These are phyloP conservation scores for Cheilosia impressa DNA, from an alignment of 2,888 invertebrate genomes.

Conservation along the genomic window DNA sequence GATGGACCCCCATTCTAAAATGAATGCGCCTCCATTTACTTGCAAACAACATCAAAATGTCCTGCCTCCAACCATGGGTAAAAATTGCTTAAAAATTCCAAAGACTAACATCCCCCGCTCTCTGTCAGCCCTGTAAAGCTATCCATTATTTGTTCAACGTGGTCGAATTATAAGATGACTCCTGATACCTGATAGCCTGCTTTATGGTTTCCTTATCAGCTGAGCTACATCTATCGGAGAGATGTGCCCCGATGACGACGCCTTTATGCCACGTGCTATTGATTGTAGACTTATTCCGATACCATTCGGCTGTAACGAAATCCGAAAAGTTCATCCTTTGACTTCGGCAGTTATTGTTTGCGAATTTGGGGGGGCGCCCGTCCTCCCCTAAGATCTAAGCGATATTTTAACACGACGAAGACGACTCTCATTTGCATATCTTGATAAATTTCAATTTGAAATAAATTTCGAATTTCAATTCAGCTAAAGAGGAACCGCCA, in stretches of 20 bases:
- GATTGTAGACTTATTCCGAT: background rate
- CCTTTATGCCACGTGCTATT: conserved; percentile 4
- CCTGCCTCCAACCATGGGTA: too few relatives aligned
- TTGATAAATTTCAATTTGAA: conserved; percentile 67
- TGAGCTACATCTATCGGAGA: too few relatives aligned
- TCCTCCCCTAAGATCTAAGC: conserved; percentile 3
- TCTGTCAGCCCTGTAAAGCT: too few relatives aligned
- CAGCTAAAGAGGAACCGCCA: conserved; percentile 9
- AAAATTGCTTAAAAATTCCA: too few relatives aligned
- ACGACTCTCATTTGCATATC: conserved; percentile 56
- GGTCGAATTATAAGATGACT: too few relatives aligned
- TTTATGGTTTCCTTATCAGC: too few relatives aligned
- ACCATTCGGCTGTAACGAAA: background rate
- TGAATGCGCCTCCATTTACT: too few relatives aligned
- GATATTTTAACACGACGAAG: conserved; percentile 24
- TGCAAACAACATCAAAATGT: too few relatives aligned
- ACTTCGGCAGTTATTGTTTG: conserved; percentile 21
- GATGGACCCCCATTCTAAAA: too few relatives aligned
- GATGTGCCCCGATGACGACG: background rate
- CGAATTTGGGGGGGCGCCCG: conserved; percentile 4
- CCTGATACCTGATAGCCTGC: too few relatives aligned
- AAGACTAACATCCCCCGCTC: too few relatives aligned
- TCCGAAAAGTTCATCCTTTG: conserved; percentile 4
- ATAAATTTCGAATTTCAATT: conserved; percentile 57
- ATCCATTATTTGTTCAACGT: too few relatives aligned